These are phyloP conservation scores for Pholis gunnellus DNA, from an alignment of 2,113 vertebrate genomes.

Conservation along the genomic window DNA sequence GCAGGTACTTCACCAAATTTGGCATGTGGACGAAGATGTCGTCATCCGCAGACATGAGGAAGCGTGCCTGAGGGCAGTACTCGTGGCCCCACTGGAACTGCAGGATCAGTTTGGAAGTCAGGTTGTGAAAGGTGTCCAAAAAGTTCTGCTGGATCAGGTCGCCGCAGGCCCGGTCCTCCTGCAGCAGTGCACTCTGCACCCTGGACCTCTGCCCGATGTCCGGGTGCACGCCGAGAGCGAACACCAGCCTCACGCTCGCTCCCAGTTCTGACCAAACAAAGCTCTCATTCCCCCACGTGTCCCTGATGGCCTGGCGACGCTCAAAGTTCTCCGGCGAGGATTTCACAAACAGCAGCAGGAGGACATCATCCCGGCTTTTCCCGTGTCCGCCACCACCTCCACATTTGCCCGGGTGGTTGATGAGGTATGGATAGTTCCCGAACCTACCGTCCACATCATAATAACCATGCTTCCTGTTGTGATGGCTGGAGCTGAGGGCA, in stretches of 20 bases:
- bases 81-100: conserved; percentile 92
- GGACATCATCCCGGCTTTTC: conserved; percentile 77
- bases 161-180: conserved; percentile 82
- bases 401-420: conserved; percentile 89
- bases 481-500: conserved; percentile 60
- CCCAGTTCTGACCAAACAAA: conserved; percentile 81
- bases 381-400: conserved; percentile 15
- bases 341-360: conserved; percentile 93
- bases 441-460: background rate
- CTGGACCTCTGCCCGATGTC: conserved; percentile 30
- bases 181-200: conserved; percentile 79
- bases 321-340: conserved; percentile 88
- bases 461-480: background rate
- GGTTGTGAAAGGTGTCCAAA: conserved; percentile 93
- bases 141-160: conserved; percentile 95
- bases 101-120: conserved; percentile 91
- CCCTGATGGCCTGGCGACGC: conserved; percentile 88
- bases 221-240: conserved; percentile 85
- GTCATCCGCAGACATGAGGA: conserved; percentile 96
- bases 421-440: conserved; percentile 85
- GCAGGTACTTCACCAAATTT: conserved; percentile 91
- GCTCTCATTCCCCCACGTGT: conserved; percentile 92
- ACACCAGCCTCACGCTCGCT: conserved; percentile 88
- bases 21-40: conserved; percentile 95
- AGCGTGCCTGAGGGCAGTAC: conserved; percentile 90